Conservation (phyloP, 30 jellyfish, hydroid and myxozoan genomes). For the Aurelia aurita region DNA sequence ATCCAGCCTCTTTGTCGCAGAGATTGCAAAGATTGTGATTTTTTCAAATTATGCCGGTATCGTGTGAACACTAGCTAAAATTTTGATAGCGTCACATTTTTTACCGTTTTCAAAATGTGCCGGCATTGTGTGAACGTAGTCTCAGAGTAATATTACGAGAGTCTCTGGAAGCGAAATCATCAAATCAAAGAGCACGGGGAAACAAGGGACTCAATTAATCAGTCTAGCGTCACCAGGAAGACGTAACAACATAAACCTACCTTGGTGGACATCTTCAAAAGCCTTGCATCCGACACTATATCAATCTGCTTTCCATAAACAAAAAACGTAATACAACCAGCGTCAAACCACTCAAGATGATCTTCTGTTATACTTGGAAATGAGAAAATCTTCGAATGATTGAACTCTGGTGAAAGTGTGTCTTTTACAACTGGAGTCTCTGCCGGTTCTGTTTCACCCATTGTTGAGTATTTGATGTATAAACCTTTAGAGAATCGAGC, state of each 20-base stretch:
- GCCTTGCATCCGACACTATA: conserved; percentile 79
- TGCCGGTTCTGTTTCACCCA: conserved; percentile 78
- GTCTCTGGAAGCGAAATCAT: too few species aligned
- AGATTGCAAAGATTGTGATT: too few species aligned
- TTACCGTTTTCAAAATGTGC: too few species aligned
- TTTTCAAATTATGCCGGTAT: too few species aligned
- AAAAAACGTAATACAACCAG: conserved; percentile 88
- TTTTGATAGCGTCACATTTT: too few species aligned
- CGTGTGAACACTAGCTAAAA: too few species aligned
- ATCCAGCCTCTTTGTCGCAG: too few species aligned
- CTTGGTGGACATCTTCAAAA: conserved; percentile 97
- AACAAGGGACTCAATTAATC: too few species aligned
- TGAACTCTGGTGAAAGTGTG: conserved; percentile 94
- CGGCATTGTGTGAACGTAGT: too few species aligned
- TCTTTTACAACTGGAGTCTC: conserved; percentile 85
- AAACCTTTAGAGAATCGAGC: conserved; percentile 92
- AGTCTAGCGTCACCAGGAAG: too few species aligned
- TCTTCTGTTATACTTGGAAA: conserved; percentile 86
- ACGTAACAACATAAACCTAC: conserved; percentile 39
- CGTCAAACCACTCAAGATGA: conserved; percentile 93
- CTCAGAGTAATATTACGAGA: too few species aligned
- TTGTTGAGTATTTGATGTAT: conserved; percentile 67
- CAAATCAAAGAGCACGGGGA: too few species aligned
- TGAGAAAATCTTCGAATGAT: conserved; percentile 74
- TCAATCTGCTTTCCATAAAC: conserved; percentile 96